A percentile compares a stretch with the other conserved stretches of the same genome.
Evolutionary conservation across 92 coral and sea anemone species (phyloP).

Genomic region (Plumapathes pennacea): DNA sequence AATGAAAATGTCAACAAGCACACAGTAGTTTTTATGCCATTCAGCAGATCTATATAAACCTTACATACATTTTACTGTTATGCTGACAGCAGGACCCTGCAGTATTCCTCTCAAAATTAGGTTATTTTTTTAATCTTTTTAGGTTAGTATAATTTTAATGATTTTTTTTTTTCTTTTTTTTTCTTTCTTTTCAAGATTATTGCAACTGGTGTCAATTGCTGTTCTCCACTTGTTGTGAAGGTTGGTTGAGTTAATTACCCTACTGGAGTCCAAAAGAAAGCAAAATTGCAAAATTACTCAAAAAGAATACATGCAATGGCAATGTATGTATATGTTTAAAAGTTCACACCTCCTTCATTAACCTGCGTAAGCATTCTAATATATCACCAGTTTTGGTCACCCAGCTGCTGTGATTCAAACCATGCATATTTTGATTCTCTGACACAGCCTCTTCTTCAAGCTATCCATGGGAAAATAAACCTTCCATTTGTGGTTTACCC

Average conservation of each 20-base stretch:
- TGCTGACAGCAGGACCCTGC: not conserved
- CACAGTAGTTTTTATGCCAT: not conserved
- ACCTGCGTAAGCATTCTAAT: no score
- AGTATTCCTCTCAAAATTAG: not conserved
- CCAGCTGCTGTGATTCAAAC: no score
- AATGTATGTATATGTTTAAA: no score
- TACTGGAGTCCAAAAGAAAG: no score
- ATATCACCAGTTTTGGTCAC: no score
- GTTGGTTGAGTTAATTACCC: no score
- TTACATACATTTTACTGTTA: no score
- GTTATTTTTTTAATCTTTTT: not conserved
- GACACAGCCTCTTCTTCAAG: slow-evolving; percentile 64
- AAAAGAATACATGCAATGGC: no score
- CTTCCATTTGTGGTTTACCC: slow-evolving; percentile 87
- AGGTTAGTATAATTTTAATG: not conserved
- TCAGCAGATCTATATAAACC: no score
- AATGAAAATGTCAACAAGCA: slow-evolving; percentile 38
- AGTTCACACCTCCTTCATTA: no score
- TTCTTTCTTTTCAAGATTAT: slow-evolving; percentile 8
- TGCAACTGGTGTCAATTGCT: slow-evolving; percentile 42
- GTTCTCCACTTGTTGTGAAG: slow-evolving; percentile 25
- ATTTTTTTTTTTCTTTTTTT: not conserved
- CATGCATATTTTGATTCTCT: not conserved
- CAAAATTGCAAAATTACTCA: no score
- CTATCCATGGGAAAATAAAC: slow-evolving; percentile 55